A percentile compares a stretch with the other conserved stretches of the same genome.
These are phyloP conservation scores for Chrysopilus asiliformis DNA, from an alignment of 2,888 invertebrate genomes.

Conservation along the genomic window DNA sequence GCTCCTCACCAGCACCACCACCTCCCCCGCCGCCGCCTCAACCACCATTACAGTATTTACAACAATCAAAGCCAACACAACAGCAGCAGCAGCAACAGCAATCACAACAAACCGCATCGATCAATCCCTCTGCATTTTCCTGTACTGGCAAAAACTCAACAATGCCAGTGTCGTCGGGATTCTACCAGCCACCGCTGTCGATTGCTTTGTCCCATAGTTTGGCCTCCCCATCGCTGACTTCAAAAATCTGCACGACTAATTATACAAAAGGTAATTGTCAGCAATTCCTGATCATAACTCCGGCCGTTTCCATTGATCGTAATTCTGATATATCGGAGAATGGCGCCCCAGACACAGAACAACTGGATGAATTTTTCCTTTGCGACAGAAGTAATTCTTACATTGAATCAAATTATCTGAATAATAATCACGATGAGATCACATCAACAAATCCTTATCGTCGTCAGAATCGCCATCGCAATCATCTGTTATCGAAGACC, in stretches of 20 bases:
- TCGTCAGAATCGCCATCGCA: conserved; percentile 5
- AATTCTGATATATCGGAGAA: conserved; percentile 16
- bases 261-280: conserved; percentile 28
- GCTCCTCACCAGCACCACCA: conserved; percentile 21
- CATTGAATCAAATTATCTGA: conserved; percentile 3
- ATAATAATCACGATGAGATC: conserved; percentile 16
- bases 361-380: conserved; percentile 3
- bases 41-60: conserved; percentile 10
- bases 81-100: conserved; percentile 12
- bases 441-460: conserved; percentile 2
- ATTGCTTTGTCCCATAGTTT: background rate
- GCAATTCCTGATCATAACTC: conserved; percentile 36
- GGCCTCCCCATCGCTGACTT: background rate
- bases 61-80: conserved; percentile 16
- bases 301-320: conserved; percentile 35
- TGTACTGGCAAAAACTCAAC: conserved; percentile 8
- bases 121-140: conserved; percentile 14
- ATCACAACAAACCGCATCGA: conserved; percentile 12
- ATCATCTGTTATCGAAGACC: conserved; percentile 22
- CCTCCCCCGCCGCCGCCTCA: conserved; percentile 1
- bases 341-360: conserved; percentile 3
- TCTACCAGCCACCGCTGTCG: conserved; percentile 1
- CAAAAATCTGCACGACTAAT: conserved; percentile 3
- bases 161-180: background rate
- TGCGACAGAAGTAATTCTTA: conserved; percentile 8